phyloP scores from a whole-genome alignment of 2,113 vertebrate species.

The Sciurus niger region DNA sequence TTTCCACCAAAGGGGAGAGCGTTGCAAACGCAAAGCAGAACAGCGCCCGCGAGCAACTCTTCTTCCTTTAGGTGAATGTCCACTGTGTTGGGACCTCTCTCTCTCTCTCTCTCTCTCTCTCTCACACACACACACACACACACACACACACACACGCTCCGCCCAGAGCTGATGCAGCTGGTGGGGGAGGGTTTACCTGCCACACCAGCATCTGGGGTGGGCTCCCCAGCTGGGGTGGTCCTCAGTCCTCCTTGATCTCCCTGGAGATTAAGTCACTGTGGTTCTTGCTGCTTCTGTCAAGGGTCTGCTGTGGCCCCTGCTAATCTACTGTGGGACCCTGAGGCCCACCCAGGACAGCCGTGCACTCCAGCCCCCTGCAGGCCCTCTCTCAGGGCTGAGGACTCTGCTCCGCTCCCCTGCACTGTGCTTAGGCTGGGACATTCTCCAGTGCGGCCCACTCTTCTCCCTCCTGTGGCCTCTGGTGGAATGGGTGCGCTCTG shows the following conservation, averaged over 20 bases:
- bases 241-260: background rate
- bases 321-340: background rate
- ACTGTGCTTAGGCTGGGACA: background rate
- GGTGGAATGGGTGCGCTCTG: background rate
- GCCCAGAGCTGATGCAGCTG: background rate
- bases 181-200: fast-evolving
- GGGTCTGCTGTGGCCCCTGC: background rate
- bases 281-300: background rate
- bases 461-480: background rate
- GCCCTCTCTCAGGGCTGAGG: background rate
- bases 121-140: background rate
- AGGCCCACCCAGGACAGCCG: background rate
- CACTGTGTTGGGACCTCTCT: too few relatives aligned
- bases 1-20: background rate
- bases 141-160: background rate
- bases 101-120: too few relatives aligned
- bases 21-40: background rate
- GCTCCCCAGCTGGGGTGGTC: too few relatives aligned
- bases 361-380: background rate
- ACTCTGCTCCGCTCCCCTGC: background rate
- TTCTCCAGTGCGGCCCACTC: background rate
- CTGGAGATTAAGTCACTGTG: background rate
- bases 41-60: background rate
- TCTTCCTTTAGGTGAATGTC: background rate
- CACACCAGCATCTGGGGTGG: background rate